A percentile compares a stretch with the other conserved stretches of the same genome.
Conservation (phyloP, 2,888 invertebrate genomes). For the Leistus spinibarbis region DNA sequence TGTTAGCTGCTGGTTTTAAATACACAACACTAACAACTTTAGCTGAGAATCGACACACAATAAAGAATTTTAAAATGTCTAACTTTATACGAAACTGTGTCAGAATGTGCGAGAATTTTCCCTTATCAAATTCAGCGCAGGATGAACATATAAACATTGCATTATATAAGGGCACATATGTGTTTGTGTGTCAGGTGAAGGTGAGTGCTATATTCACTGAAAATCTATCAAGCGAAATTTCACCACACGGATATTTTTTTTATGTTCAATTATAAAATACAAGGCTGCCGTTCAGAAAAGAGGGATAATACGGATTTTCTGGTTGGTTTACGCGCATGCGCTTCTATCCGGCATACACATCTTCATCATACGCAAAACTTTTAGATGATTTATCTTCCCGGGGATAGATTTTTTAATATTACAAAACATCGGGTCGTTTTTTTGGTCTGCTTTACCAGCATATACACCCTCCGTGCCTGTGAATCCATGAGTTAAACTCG, state of each 20-base stretch:
- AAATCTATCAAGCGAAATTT: constrained; percentile 8
- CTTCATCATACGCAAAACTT: constrained; percentile 13
- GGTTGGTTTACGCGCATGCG: neutral
- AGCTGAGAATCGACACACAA: constrained; percentile 14
- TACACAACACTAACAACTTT: constrained; percentile 26
- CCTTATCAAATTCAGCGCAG: neutral
- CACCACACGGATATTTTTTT: constrained; percentile 8
- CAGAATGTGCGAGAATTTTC: constrained; percentile 11
- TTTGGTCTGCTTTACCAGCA: neutral
- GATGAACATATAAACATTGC: neutral
- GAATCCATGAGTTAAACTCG: neutral
- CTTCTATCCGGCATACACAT: neutral
- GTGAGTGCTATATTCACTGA: neutral
- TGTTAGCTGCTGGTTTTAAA: neutral
- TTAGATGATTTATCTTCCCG: constrained; percentile 12
- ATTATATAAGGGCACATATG: neutral
- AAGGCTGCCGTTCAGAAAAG: neutral
- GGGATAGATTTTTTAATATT: constrained; percentile 16
- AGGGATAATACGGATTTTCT: constrained; percentile 12
- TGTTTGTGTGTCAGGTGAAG: constrained; percentile 1
- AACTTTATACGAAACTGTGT: constrained; percentile 11
- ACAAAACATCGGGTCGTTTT: constrained; percentile 3
- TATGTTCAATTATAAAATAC: constrained; percentile 28
- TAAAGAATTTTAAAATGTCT: constrained; percentile 26
- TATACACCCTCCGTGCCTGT: neutral